Percentiles rank a stretch among this genome's conserved stretches.
phyloP scores from a whole-genome alignment of 2,113 vertebrate genomes.

The Apodemus speciosus region DNA sequence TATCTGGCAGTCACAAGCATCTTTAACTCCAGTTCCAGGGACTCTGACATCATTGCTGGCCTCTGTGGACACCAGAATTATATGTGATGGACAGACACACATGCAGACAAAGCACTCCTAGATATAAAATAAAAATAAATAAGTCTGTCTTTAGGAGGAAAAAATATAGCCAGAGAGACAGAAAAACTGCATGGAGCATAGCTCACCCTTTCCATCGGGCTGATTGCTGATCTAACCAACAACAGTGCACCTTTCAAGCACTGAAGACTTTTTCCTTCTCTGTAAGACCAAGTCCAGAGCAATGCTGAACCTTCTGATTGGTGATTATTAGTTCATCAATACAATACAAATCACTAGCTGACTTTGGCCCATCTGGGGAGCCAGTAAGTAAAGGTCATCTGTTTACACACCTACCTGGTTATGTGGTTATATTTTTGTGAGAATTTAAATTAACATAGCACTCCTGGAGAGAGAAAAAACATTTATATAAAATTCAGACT shows the following conservation, averaged over 20 bases:
- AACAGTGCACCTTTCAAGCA: not conserved
- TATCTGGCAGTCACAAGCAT: no score
- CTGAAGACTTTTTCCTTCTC: not conserved
- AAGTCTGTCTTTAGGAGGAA: no score
- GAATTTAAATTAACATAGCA: slow-evolving; percentile 24
- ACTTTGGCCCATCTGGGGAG: not conserved
- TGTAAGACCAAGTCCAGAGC: not conserved
- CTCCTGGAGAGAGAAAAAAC: not conserved
- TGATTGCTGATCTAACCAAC: not conserved
- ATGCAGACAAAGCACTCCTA: no score
- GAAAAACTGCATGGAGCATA: not conserved
- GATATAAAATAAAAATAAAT: no score
- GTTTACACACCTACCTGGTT: not conserved
- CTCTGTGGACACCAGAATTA: no score
- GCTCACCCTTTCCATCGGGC: not conserved
- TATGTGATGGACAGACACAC: no score
- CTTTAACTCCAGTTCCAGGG: no score
- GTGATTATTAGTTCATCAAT: slow-evolving; percentile 13
- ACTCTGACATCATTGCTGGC: no score
- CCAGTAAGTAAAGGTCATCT: not conserved
- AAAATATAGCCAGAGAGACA: not conserved
- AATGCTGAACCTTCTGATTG: not conserved
- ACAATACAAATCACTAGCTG: slow-evolving; percentile 4
- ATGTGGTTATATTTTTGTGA: not conserved
- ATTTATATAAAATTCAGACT: slow-evolving; percentile 11